Evolutionary conservation across 2,113 vertebrate species (phyloP), one percentile per base, ranked within the genome.

Genomic region (Rhinolophus ferrumequinum): DNA sequence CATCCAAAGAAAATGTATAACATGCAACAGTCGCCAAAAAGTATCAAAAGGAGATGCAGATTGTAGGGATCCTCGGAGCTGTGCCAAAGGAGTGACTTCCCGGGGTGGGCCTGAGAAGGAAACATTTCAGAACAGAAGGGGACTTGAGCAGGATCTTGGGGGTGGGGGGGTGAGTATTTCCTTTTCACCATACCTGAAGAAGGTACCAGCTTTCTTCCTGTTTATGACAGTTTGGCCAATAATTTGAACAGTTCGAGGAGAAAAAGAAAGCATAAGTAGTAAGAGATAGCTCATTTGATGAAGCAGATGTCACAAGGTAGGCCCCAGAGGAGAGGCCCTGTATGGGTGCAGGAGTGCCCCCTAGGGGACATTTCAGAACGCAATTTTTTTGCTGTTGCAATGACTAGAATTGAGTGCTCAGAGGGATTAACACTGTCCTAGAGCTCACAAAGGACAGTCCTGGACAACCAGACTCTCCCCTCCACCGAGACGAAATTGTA

Each of bases 11-110:
- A 19, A 5, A 5, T 19, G 4, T 22, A 11, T 2, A 73, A n/a
- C 44, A 13, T 0, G 6, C 58, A 60, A 26, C 15, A 47, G 56
- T 5, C 8, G 0, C 14, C 47, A 15, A 15, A 15, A 1, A 72
- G 47, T 41, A 33, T 14, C 24, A 4, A 18, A 19, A 70, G 26
- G 3, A 70, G 33, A 1, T 12, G 47, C 28, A 26, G 38, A 22
- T 12, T 2, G 33, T 8, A 11, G 0, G 2, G 24, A 33, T 15
- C 24, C 58, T 67, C 1, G 0, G 60, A 38, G 60, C 66, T 38
- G 73, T n/a, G 70, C 24, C 47, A 13, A 50, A 30, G 47, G 5
- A 5, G 13, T 26, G 44, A 70, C 60, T 13, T 38, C 41, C 13
- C 21, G 1, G 33, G 60, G 13, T 0, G 6, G 15, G 22, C 38